These are phyloP conservation scores for Pitangus sulphuratus DNA, from an alignment of 2,797 vertebrate species.

Conservation along the genomic window DNA sequence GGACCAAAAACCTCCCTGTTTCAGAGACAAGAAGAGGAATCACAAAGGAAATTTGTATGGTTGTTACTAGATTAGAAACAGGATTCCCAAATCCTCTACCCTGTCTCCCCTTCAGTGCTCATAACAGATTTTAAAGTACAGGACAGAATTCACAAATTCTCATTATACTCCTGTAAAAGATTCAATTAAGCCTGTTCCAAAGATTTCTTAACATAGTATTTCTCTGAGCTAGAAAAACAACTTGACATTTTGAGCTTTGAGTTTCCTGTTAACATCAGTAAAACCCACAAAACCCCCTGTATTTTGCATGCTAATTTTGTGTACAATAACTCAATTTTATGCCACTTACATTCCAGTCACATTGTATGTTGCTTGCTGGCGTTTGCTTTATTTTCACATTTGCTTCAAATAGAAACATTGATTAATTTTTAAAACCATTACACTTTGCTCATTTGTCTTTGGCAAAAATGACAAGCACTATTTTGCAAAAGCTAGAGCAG, in stretches of 20 bases:
- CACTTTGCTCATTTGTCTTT: not conserved
- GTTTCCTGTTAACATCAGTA: not conserved
- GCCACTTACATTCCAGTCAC: conserved; percentile 15
- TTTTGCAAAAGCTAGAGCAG: not conserved
- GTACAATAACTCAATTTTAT: not conserved
- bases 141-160: not conserved
- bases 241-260: not conserved
- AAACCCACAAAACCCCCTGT: not conserved
- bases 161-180: not conserved
- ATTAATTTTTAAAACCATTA: conserved; percentile 18
- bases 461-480: not conserved
- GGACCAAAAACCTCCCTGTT: not conserved
- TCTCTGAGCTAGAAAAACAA: not conserved
- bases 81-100: not conserved
- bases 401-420: not conserved
- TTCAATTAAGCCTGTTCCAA: not conserved
- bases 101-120: not conserved
- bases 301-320: not conserved
- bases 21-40: not conserved
- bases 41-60: not conserved
- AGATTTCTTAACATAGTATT: not conserved
- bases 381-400: conserved; percentile 4
- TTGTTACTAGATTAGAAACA: not conserved
- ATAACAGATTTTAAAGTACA: not conserved
- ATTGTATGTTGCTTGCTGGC: not conserved